phyloP scores from a whole-genome alignment of 1,140 invertebrate genomes.

The Aphelenchoides fujianensis region DNA sequence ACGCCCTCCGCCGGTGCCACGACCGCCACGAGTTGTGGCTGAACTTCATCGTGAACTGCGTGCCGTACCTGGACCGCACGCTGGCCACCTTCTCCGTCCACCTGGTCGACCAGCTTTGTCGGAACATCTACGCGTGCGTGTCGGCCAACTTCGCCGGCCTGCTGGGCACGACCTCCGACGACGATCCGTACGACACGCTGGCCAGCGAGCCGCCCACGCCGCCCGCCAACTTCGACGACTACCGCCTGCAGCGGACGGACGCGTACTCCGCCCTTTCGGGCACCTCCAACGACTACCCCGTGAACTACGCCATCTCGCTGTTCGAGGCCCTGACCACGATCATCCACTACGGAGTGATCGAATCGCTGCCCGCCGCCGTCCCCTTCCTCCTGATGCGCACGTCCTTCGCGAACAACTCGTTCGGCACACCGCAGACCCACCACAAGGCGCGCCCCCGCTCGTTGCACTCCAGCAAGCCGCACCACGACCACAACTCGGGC shows the following conservation, averaged over 20 bases:
- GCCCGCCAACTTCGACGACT: constrained; percentile 29
- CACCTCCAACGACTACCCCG: constrained; percentile 64
- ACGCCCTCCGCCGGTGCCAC: constrained; percentile 70
- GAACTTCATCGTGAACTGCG: constrained; percentile 54
- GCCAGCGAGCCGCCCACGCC: neutral
- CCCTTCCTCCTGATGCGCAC: constrained; percentile 25
- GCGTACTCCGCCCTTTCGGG: neutral
- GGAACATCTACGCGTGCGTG: constrained; percentile 73
- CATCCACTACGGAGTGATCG: constrained; percentile 79
- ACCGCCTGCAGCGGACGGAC: constrained; percentile 48
- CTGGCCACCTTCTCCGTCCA: constrained; percentile 75
- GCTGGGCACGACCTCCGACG: constrained; percentile 57
- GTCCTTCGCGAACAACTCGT: neutral
- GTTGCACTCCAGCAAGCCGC: neutral
- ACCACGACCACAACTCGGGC: neutral
- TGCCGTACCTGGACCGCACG: constrained; percentile 65
- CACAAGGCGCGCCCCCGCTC: neutral
- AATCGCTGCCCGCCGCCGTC: constrained; percentile 63
- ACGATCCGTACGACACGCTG: neutral
- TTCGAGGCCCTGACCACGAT: constrained; percentile 79
- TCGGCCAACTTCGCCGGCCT: constrained; percentile 61
- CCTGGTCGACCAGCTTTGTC: constrained; percentile 78
- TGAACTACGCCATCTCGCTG: constrained; percentile 72
- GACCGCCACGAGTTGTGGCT: constrained; percentile 68
- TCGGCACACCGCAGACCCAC: neutral